A percentile compares a stretch with the other conserved stretches of the same genome.
phyloP scores from a whole-genome alignment of 1,140 invertebrate species.

The Lordiphosa collinella region DNA sequence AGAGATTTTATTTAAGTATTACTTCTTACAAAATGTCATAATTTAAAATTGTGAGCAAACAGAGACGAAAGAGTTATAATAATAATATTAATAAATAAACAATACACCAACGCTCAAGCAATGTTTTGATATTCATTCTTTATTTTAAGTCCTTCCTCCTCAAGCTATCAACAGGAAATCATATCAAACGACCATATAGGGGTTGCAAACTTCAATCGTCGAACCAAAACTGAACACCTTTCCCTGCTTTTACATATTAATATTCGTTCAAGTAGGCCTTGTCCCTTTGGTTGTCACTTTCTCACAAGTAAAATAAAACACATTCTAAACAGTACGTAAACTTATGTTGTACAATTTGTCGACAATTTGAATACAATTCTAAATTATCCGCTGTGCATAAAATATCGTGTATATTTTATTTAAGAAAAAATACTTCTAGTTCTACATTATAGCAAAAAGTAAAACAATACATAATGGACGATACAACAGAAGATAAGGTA shows the following conservation, averaged over 20 bases:
- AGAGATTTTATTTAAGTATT: constrained; percentile 46
- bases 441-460: too few relatives aligned
- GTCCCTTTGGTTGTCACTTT: background rate
- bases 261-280: background rate
- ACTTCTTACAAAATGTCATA: constrained; percentile 32
- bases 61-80: constrained; percentile 22
- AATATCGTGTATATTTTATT: constrained; percentile 47
- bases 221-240: too few relatives aligned
- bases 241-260: too few relatives aligned
- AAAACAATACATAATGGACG: too few relatives aligned
- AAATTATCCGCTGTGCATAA: constrained; percentile 45
- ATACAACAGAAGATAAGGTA: too few relatives aligned
- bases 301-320: constrained; percentile 13
- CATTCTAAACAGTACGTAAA: constrained; percentile 14
- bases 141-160: constrained; percentile 2
- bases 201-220: too few relatives aligned
- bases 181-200: too few relatives aligned
- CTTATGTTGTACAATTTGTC: constrained; percentile 43
- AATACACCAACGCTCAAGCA: constrained; percentile 49
- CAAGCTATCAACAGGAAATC: background rate
- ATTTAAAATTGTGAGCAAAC: constrained; percentile 27
- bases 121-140: constrained; percentile 9
- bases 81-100: constrained; percentile 39
- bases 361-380: constrained; percentile 46
- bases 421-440: background rate